These are phyloP conservation scores for Melanotaenia parkinsoni DNA, from an alignment of 2,797 vertebrate genomes.

Conservation along the genomic window DNA sequence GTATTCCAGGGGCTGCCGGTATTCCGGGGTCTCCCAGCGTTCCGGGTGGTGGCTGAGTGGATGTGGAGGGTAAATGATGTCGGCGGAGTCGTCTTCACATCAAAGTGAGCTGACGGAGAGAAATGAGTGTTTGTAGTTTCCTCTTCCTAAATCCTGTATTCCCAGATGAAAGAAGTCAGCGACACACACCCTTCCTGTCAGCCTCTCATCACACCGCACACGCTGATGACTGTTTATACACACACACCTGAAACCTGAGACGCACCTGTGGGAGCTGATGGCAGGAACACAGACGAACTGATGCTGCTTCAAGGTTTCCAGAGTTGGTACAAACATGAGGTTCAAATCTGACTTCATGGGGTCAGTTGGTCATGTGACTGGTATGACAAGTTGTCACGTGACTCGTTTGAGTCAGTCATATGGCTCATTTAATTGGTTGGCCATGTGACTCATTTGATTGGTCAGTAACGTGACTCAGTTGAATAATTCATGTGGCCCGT, in stretches of 20 bases:
- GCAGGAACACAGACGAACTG: neutral
- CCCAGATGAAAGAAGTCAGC: slow-evolving; percentile 67
- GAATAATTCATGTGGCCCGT: too few relatives aligned
- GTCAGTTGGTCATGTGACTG: too few relatives aligned
- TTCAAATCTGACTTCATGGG: too few relatives aligned
- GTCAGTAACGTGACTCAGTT: too few relatives aligned
- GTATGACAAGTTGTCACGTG: too few relatives aligned
- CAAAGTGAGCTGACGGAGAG: slow-evolving; percentile 46
- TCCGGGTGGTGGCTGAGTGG: neutral
- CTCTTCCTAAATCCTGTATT: slow-evolving; percentile 66
- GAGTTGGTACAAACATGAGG: too few relatives aligned
- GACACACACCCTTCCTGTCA: slow-evolving; percentile 73
- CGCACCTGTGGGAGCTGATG: slow-evolving; percentile 9
- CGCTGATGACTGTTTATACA: slow-evolving; percentile 73
- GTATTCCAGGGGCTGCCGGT: neutral
- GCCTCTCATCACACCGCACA: slow-evolving; percentile 52
- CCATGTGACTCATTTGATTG: too few relatives aligned
- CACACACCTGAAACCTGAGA: slow-evolving; percentile 57
- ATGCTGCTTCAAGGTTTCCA: slow-evolving; percentile 1
- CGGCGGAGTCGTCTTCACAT: slow-evolving; percentile 27
- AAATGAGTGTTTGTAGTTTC: slow-evolving; percentile 78
- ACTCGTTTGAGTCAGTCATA: too few relatives aligned
- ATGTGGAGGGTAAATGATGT: neutral
- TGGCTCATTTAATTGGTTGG: too few relatives aligned
- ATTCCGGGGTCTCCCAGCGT: too few relatives aligned